A percentile compares a stretch with the other conserved stretches of the same genome.
Conservation (phyloP, 2,113 vertebrate species). For the Apodemus sylvaticus region DNA sequence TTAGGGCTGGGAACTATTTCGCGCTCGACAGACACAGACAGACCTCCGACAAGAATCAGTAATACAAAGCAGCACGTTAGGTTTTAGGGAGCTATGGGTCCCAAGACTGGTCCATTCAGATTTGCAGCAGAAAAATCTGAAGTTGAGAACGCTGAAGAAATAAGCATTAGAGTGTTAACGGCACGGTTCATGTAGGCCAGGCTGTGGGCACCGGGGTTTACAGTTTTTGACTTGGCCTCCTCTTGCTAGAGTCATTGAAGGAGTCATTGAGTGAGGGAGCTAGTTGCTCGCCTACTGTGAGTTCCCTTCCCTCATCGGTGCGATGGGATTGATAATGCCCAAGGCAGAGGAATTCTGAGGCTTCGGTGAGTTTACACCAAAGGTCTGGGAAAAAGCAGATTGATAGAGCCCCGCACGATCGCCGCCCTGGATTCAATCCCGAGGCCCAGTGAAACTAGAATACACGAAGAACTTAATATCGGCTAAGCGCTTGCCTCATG, state of each 20-base stretch:
- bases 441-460: accelerated
- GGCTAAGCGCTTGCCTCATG: not conserved
- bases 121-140: not conserved
- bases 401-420: no score
- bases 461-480: not conserved
- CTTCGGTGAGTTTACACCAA: not conserved
- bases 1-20: not conserved
- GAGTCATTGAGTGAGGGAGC: not conserved
- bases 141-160: no score
- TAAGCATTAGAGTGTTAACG: not conserved
- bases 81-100: not conserved
- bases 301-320: not conserved
- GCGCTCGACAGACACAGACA: not conserved
- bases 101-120: no score
- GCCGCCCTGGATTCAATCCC: not conserved
- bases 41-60: not conserved
- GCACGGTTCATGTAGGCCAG: not conserved
- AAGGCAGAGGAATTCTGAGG: no score
- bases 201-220: not conserved
- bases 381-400: no score
- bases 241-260: not conserved
- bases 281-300: not conserved
- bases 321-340: accelerated
- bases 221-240: not conserved
- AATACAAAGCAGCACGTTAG: not conserved